phyloP scores from a whole-genome alignment of 1,140 invertebrate genomes.

The Bombyx mandarina region DNA sequence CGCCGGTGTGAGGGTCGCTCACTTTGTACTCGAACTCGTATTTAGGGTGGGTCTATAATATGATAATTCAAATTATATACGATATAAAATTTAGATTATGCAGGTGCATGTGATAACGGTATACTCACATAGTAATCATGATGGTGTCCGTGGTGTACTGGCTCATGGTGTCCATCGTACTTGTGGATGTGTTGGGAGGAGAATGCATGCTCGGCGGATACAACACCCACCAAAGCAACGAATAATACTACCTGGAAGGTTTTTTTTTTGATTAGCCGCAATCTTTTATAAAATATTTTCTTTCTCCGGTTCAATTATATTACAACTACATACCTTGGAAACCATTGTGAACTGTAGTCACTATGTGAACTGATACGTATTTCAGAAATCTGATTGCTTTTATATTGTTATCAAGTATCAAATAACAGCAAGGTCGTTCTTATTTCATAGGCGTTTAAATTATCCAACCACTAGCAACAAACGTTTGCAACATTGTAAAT shows the following conservation, averaged over 20 bases:
- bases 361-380: no score
- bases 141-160: slow-evolving; percentile 10
- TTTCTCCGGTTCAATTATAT: not conserved
- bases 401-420: no score
- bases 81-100: not conserved
- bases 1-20: slow-evolving; percentile 18
- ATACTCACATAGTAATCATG: slow-evolving; percentile 13
- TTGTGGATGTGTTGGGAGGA: slow-evolving; percentile 23
- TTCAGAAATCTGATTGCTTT: no score
- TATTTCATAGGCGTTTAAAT: no score
- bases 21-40: no score
- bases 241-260: slow-evolving; percentile 21
- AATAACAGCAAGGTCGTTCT: no score
- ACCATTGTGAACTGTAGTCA: not conserved
- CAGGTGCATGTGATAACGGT: not conserved
- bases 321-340: not conserved
- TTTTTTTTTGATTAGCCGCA: not conserved
- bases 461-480: no score
- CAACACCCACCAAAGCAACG: slow-evolving; percentile 12
- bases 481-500: no score
- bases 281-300: not conserved
- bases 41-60: not conserved
- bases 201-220: slow-evolving; percentile 14
- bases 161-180: slow-evolving; percentile 21
- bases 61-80: not conserved